phyloP scores from a whole-genome alignment of 2,797 vertebrate species.

The Champsocephalus gunnari region DNA sequence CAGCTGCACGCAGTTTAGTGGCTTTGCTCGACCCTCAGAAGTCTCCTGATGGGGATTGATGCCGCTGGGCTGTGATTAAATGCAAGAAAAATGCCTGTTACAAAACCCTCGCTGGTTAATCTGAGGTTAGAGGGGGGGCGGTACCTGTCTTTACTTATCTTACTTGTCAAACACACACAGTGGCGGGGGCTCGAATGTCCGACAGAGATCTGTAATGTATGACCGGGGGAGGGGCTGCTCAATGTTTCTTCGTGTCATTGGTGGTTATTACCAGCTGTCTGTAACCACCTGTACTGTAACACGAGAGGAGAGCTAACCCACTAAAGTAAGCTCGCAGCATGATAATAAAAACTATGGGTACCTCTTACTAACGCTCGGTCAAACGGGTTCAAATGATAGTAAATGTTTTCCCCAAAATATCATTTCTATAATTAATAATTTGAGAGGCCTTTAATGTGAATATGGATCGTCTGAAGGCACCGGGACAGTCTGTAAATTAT shows the following conservation, averaged over 20 bases:
- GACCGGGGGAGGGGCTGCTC: constrained; percentile 2
- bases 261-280: constrained; percentile 39
- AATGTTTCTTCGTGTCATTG: constrained; percentile 7
- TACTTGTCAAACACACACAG: neutral
- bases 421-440: neutral
- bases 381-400: neutral
- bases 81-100: neutral
- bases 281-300: constrained; percentile 19
- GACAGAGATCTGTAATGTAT: neutral
- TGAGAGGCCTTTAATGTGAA: neutral
- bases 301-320: neutral
- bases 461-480: neutral
- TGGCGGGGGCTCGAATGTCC: neutral
- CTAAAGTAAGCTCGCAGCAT: too few relatives aligned
- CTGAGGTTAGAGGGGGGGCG: neutral
- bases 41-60: neutral
- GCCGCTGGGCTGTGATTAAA: neutral
- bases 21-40: neutral
- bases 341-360: neutral
- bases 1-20: constrained; percentile 67
- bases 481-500: neutral
- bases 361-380: neutral
- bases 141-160: neutral
- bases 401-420: neutral
- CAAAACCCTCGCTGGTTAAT: neutral